Evolutionary conservation across 2,797 vertebrate species (phyloP).

Genomic region (Acanthiza pusilla): DNA sequence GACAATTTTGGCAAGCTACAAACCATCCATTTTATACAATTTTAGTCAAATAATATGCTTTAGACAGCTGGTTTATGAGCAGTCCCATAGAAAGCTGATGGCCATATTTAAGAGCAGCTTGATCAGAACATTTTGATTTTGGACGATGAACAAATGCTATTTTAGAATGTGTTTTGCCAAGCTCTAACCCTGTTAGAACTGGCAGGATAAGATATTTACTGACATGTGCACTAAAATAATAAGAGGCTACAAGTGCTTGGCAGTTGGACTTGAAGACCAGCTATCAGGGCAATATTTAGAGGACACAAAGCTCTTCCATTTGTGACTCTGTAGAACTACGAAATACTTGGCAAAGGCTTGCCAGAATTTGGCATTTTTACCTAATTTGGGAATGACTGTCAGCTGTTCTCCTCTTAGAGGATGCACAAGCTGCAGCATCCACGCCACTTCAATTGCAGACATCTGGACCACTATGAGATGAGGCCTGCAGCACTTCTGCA

Average conservation of each 20-base stretch:
- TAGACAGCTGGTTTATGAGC: neutral
- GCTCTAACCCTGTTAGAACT: constrained; percentile 1
- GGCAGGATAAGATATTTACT: constrained; percentile 37
- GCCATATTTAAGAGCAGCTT: neutral
- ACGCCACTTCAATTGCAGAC: neutral
- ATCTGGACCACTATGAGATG: neutral
- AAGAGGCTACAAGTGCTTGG: constrained; percentile 32
- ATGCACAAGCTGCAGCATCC: neutral
- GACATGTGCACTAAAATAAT: neutral
- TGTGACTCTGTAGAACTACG: neutral
- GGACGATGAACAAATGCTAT: neutral
- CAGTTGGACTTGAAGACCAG: neutral
- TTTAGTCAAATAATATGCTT: neutral
- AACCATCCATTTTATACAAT: neutral
- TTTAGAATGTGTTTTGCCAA: constrained; percentile 19
- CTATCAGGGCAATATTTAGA: neutral
- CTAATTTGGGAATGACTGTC: constrained; percentile 2
- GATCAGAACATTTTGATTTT: neutral
- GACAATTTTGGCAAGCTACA: neutral
- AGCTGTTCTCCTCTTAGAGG: neutral
- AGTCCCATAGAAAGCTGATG: neutral
- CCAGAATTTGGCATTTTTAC: neutral
- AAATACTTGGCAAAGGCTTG: neutral
- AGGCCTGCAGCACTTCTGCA: neutral
- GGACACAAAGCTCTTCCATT: neutral